Evolutionary conservation across 2,797 vertebrate species (phyloP), one percentile per base, ranked within the genome.

Genomic region (Anguilla anguilla): DNA sequence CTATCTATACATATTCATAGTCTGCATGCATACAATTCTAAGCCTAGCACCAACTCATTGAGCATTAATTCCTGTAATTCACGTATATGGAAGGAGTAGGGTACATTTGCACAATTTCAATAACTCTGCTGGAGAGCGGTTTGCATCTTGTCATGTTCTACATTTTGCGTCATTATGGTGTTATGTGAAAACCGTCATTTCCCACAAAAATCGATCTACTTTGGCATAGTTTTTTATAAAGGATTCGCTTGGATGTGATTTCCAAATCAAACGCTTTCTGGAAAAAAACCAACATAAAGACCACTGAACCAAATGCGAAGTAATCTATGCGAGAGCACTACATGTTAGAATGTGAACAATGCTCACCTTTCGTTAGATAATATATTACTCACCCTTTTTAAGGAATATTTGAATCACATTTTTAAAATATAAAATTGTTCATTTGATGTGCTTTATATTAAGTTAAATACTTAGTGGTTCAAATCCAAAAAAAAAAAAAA

Each of bases 1-100:
- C 79, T 72, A 82, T 88, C 84, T 69, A 88, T 88, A 88, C 89
- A 90, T 90, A 92, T 91, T 91, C 89, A 90, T 91, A 86, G 86
- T 86, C 31, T 86, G 85, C 89, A 87, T 87, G 84, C 85, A 55
- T 87, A 90, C 87, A 91, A 89, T 89, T 90, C 86, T 88, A 88
- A 86, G 87, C 77, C 69, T 85, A 90, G 85, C 51, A 86, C 88
- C 86, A 89, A 87, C 89, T 88, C 82, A 77, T 61, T 39, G 67
- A 85, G 86, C 39, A 84, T 79, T 88, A 83, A 86, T 85, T 84
- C 39, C 83, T 89, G 69, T 88, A 83, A 86, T 86, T 84, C 31
- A 86, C 89, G 81, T 86, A 85, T 87, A 22, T 83, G 39, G 25
- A 35, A 61, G 87, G 55, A 88, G 86, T 83, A 77, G 35, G 87